Evolutionary conservation across 37 sponge, comb jelly and placozoan genomes (phyloP).

Genomic region (Hexactinellida sp.): DNA sequence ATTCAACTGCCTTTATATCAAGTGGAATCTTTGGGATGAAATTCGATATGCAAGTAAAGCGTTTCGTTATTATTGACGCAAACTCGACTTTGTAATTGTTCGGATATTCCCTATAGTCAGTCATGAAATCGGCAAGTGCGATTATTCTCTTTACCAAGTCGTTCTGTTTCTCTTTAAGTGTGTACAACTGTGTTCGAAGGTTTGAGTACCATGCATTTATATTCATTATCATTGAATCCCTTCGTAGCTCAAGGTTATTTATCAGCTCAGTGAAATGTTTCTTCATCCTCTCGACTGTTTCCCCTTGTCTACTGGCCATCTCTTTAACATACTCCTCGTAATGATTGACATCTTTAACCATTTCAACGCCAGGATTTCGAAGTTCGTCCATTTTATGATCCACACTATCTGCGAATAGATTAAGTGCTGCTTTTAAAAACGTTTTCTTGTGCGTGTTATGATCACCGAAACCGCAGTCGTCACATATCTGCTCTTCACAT

Average conservation of each 20-base stretch:
- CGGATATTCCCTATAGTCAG: background rate
- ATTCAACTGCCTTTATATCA: background rate
- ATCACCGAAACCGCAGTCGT: background rate
- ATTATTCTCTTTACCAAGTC: background rate
- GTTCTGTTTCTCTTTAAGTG: background rate
- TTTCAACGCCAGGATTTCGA: background rate
- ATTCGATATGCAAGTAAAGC: background rate
- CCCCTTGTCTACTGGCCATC: background rate
- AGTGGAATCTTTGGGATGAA: background rate
- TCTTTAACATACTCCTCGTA: background rate
- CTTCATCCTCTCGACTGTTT: background rate
- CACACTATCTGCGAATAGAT: background rate
- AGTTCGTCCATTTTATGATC: constrained; percentile 1
- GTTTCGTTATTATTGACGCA: background rate
- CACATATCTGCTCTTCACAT: background rate
- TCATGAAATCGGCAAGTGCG: background rate
- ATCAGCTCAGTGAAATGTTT: background rate
- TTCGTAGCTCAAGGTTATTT: background rate
- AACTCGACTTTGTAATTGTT: constrained; percentile 5
- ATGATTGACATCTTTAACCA: background rate
- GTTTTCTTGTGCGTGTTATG: background rate
- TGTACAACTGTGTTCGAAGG: background rate
- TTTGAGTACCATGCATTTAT: background rate
- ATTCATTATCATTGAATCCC: background rate
- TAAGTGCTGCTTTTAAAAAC: background rate